Evolutionary conservation across 1,140 invertebrate species (phyloP), one percentile per base, ranked within the genome.

Genomic region (Liolophura sinensis): DNA sequence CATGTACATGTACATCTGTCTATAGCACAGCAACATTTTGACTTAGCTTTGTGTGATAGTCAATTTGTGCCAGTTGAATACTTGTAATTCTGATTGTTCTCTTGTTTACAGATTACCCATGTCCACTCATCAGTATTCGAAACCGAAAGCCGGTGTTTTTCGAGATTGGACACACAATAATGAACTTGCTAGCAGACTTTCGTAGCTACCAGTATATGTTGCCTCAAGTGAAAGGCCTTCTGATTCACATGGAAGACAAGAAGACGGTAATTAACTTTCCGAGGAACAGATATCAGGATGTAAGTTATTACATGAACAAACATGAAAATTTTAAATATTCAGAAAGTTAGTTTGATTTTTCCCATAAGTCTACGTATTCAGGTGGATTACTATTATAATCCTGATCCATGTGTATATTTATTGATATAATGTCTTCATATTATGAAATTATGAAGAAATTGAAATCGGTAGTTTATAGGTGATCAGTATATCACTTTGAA

Each of bases 141-240:
- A 88, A 91, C 77, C 82, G 94, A 18, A 91, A 93, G 65, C 90
- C 93, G 0, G 91, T 94, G 1, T 96, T 92, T 81, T 92, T 89
- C 56, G 93, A 96, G 86, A 92, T 95, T 64, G 93, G 93, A 15
- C 92, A 95, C 74, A 95, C 93, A 12, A 93, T 96, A 57, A 94
- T 95, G 85, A 95, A 93, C 85, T 87, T 95, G 49, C 82, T 95
- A 62, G 92, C 92, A 7, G 93, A 95, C 86, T 95, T 95, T 80
- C 87, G 92, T 62, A 94, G 93, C 82, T 95, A 90, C 81, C 89
- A 92, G 6, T 96, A 95, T 77, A 92, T 91, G 24, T 81, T 96
- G 69, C 91, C 92, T 1, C 88, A 89, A 27, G 91, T 95, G 1
- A 85, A 89, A 60, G 93, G 93, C 0, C 81, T 95, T 51, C 89